Evolutionary conservation across 2,888 invertebrate species (phyloP), one percentile per base, ranked within the genome.

Genomic region (Drosophila leonis): DNA sequence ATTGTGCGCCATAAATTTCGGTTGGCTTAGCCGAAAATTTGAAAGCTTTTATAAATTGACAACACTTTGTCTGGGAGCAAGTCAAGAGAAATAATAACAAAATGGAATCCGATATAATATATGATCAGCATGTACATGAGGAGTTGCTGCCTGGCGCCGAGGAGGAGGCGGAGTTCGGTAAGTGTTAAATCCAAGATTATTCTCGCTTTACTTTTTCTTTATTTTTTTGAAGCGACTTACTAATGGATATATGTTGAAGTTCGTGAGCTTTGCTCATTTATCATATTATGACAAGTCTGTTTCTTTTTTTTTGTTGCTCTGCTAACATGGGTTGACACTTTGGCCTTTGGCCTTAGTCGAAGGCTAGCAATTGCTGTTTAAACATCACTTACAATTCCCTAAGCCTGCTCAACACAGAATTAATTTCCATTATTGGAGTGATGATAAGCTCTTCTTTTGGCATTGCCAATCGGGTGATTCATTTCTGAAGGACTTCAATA

Each of bases 101-200:
- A 65, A 83, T 83, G 83, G 80, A 75, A 46, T 52, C 65, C 51
- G 80, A 88, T 54, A 68, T 78, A 67, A 69, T 70, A 67, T 68
- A 62, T 52, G 72, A 64, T 20, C 62, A 77, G 18, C 80, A 75
- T 59, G 12, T 74, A 66, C 89, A 87, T 20, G 56, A 80, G 15
- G 73, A 84, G 46, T 68, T 79, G 52, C 51, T 86, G 72, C 83
- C 83, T 20, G 72, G 80, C 33, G 88, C 88, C 65, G 91, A 89
- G 59, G 90, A 88, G 55, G 92, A 92, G 59, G 91, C 92, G 33
- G 92, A 92, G 62, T 92, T 92, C 54, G 93, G 92, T 92, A 78
- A 90, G 92, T 78, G n/a, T n/a, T 12, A 31, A 31, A 13, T 10
- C 31, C n/a, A 12, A 49, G 20, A 49, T 20, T 18, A 31, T 20